A percentile compares a stretch with the other conserved stretches of the same genome.
Evolutionary conservation across 2,797 vertebrate genomes (phyloP).

Genomic region (Leuciscus waleckii): DNA sequence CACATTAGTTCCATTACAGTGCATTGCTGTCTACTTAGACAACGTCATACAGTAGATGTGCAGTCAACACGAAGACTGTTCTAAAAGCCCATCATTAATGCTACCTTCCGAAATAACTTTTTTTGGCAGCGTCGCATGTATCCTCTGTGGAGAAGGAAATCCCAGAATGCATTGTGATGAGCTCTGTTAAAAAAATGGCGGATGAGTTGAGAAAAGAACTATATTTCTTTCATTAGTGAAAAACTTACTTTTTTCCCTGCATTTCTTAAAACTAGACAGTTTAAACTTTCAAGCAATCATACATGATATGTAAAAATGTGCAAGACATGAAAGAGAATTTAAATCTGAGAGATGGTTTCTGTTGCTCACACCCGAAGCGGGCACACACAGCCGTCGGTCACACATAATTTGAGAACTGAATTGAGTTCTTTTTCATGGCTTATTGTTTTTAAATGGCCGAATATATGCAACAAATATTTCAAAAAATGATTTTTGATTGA

Average conservation of each 20-base stretch:
- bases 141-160: neutral
- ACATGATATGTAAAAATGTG: too few relatives aligned
- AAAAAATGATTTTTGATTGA: neutral
- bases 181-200: neutral
- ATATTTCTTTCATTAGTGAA: neutral
- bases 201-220: neutral
- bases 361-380: too few relatives aligned
- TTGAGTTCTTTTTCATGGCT: too few relatives aligned
- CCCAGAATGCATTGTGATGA: slow-evolving; percentile 4
- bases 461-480: too few relatives aligned
- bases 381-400: too few relatives aligned
- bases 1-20: slow-evolving; percentile 26
- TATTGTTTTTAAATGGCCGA: too few relatives aligned
- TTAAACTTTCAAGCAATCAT: too few relatives aligned
- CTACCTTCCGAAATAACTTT: neutral
- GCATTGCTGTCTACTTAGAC: slow-evolving; percentile 16
- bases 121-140: neutral
- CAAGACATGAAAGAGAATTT: too few relatives aligned
- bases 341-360: too few relatives aligned
- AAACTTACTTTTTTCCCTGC: neutral
- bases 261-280: too few relatives aligned
- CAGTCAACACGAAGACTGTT: neutral
- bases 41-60: neutral
- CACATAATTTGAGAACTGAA: too few relatives aligned
- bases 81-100: neutral